phyloP scores from a whole-genome alignment of 2,113 vertebrate species.

The Turdus rufiventris region DNA sequence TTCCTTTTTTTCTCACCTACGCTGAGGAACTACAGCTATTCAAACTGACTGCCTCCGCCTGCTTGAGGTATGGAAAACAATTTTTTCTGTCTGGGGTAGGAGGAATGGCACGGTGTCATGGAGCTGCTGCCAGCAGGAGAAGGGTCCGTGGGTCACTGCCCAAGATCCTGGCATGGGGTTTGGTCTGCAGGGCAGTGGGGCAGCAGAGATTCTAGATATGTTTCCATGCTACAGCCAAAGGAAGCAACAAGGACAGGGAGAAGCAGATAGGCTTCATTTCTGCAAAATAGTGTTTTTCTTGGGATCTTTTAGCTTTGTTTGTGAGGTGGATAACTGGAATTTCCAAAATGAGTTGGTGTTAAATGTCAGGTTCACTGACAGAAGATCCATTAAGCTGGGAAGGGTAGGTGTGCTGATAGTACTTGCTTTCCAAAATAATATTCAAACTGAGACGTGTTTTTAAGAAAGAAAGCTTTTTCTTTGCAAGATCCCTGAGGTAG shows the following conservation, averaged over 20 bases:
- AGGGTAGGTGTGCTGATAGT: neutral
- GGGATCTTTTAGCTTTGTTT: neutral
- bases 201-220: neutral
- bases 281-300: neutral
- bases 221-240: neutral
- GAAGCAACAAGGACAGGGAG: neutral
- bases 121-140: neutral
- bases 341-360: neutral
- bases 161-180: rapidly evolving
- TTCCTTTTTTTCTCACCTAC: neutral
- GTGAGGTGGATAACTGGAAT: neutral
- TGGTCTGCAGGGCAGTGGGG: neutral
- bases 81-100: neutral
- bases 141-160: neutral
- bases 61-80: neutral
- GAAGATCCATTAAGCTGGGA: neutral
- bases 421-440: neutral
- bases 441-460: neutral
- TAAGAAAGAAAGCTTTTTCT: neutral
- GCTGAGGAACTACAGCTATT: neutral
- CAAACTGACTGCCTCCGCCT: neutral
- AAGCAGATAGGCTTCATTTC: neutral
- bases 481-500: neutral
- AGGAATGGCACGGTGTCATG: neutral
- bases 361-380: neutral